phyloP scores from a whole-genome alignment of 2,797 vertebrate genomes.

The Pachyuromys duprasi region DNA sequence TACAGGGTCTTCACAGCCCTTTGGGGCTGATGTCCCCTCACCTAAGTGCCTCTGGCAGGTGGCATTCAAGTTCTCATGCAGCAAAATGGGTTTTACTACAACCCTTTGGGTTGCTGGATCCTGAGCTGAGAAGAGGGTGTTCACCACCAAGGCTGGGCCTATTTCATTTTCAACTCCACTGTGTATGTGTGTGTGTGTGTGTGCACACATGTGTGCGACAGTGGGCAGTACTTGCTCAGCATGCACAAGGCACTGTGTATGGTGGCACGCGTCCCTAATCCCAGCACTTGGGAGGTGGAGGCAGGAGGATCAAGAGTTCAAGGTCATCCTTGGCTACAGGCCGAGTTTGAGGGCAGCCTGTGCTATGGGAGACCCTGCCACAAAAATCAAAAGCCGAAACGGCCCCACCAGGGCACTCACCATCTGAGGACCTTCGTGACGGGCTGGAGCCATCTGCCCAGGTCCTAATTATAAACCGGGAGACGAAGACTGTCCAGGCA shows the following conservation, averaged over 20 bases:
- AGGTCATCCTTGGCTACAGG: not conserved
- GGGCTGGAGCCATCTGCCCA: conserved; percentile 81
- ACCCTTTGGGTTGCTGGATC: not conserved
- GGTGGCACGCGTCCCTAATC: not conserved
- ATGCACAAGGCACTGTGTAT: not conserved
- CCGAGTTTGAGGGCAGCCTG: not conserved
- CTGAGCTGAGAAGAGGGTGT: not conserved
- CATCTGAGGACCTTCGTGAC: not conserved
- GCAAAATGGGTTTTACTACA: not conserved
- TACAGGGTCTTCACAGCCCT: not conserved
- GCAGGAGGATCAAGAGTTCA: not conserved
- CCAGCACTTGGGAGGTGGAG: not conserved
- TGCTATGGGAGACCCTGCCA: not conserved
- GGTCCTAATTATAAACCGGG: conserved; percentile 77
- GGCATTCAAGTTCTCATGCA: not conserved
- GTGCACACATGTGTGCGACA: not conserved
- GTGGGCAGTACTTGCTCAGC: not conserved
- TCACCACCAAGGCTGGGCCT: not conserved
- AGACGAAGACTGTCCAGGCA: conserved; percentile 72
- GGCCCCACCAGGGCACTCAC: not conserved
- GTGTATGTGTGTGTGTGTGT: not conserved
- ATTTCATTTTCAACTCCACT: not conserved
- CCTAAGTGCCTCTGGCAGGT: not conserved
- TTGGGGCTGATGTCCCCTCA: not conserved
- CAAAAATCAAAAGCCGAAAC: not conserved